Percentiles rank a stretch among this genome's conserved stretches.
These are phyloP conservation scores for Coregonus suidteri DNA, from an alignment of 2,797 vertebrate species.

Conservation along the genomic window DNA sequence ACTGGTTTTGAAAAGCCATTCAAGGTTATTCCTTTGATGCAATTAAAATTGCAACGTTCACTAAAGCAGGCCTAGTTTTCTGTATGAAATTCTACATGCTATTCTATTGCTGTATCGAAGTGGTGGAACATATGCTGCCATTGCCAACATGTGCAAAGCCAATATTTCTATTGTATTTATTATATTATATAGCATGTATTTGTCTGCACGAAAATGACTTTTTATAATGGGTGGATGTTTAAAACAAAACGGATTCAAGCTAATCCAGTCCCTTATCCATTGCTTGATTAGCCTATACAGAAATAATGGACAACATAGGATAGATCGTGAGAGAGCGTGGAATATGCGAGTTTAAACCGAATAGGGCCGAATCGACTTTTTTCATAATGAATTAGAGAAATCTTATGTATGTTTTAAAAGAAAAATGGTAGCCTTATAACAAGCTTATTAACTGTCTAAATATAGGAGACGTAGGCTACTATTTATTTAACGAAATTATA, in stretches of 20 bases:
- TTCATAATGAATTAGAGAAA: neutral
- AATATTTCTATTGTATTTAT: neutral
- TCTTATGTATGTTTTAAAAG: neutral
- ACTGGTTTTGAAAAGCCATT: neutral
- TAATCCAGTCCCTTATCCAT: neutral
- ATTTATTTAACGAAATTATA: neutral
- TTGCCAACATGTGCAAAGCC: neutral
- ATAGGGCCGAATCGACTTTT: too few species aligned
- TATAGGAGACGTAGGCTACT: neutral
- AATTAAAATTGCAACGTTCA: neutral
- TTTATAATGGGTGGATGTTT: too few species aligned
- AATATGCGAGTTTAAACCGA: too few species aligned
- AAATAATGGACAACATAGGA: neutral
- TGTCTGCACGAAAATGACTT: too few species aligned
- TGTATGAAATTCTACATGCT: neutral
- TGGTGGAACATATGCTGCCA: neutral
- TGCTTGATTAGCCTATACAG: neutral
- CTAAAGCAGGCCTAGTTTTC: neutral
- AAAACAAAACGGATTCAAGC: too few species aligned
- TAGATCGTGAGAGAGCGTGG: too few species aligned
- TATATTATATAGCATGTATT: neutral
- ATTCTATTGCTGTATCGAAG: neutral
- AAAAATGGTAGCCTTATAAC: neutral
- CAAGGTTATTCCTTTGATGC: slow-evolving; percentile 1
- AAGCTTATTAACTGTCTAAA: neutral